Conservation (phyloP, 35 echinoderm and acorn worm genomes). For the Chiridota heheva region DNA sequence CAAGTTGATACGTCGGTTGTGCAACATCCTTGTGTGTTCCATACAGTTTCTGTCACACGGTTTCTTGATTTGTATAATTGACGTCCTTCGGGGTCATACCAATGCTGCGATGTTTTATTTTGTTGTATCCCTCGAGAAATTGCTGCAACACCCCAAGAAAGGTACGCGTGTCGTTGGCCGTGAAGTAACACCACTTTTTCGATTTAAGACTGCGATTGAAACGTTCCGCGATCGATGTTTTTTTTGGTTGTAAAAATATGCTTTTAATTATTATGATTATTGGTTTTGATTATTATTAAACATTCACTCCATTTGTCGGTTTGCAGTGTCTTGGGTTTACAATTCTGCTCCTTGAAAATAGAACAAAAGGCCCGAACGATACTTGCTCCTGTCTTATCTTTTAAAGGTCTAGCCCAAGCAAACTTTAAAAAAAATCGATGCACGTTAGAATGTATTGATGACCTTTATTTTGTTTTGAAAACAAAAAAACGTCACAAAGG, state of each 20-base stretch:
- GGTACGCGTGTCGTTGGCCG: too few species aligned
- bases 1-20: too few species aligned
- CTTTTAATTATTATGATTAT: neutral
- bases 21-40: neutral
- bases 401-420: neutral
- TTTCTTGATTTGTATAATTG: too few species aligned
- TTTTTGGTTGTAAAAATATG: too few species aligned
- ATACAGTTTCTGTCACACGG: too few species aligned
- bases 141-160: too few species aligned
- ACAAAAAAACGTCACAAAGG: neutral
- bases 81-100: too few species aligned
- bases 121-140: too few species aligned
- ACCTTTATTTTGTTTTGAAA: neutral
- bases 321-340: neutral
- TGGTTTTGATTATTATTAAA: neutral
- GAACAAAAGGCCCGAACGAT: neutral
- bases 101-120: too few species aligned
- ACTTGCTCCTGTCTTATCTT: neutral
- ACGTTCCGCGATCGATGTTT: too few species aligned
- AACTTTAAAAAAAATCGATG: neutral
- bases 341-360: neutral
- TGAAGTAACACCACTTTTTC: too few species aligned
- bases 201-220: too few species aligned
- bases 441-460: neutral
- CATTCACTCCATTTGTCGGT: conserved; percentile 3